Evolutionary conservation across 2,888 invertebrate species (phyloP).

Genomic region (Andrena chrysosceles): DNA sequence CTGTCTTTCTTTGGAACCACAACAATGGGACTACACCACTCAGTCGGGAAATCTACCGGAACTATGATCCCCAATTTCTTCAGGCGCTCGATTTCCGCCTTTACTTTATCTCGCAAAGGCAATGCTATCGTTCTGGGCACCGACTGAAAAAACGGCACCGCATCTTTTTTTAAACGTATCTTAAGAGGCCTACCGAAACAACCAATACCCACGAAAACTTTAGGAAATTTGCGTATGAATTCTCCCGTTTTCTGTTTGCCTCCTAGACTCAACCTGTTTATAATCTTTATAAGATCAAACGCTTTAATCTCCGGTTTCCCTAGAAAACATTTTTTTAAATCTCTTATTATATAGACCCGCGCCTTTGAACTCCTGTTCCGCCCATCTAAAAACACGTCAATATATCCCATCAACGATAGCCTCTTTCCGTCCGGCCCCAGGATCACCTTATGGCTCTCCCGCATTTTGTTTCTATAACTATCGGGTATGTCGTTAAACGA

Average conservation of each 20-base stretch:
- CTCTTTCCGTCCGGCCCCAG: neutral
- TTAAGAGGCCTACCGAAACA: neutral
- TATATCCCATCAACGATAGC: neutral
- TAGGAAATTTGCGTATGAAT: neutral
- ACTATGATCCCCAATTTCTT: neutral
- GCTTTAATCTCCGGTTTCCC: slow-evolving; percentile 21
- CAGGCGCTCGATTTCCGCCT: slow-evolving; percentile 4
- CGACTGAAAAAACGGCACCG: neutral
- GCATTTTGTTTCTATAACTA: neutral
- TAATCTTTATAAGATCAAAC: neutral
- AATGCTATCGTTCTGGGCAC: slow-evolving; percentile 6
- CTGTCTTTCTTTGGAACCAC: neutral
- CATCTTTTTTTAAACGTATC: neutral
- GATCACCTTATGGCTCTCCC: neutral
- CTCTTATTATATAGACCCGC: neutral
- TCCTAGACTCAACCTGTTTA: neutral
- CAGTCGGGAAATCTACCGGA: slow-evolving; percentile 6
- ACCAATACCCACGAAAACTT: neutral
- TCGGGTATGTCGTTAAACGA: neutral
- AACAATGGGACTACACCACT: slow-evolving; percentile 20
- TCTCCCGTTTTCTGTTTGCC: neutral
- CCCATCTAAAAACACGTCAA: neutral
- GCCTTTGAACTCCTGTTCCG: neutral
- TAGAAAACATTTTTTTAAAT: slow-evolving; percentile 2
- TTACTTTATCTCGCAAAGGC: slow-evolving; percentile 9